Conservation (phyloP, 2,888 invertebrate species). For the Drosophila subquinaria region DNA sequence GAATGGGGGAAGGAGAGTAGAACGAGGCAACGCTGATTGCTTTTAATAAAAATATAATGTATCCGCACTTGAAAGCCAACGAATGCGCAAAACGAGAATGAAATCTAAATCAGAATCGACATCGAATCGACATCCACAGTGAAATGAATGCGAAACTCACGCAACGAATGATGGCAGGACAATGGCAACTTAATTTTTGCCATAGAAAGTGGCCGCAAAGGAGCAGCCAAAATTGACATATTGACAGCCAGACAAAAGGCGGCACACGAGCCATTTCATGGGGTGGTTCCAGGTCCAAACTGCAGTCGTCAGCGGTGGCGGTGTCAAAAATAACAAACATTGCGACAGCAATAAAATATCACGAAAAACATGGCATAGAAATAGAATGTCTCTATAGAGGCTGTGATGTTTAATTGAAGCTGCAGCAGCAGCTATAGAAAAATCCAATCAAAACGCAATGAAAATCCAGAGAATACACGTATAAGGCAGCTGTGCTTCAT, state of each 20-base stretch:
- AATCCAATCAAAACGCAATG: constrained; percentile 80
- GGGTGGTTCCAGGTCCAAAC: constrained; percentile 51
- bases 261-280: constrained; percentile 27
- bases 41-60: constrained; percentile 82
- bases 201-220: constrained; percentile 70
- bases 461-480: constrained; percentile 46
- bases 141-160: constrained; percentile 58
- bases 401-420: constrained; percentile 70
- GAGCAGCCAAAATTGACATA: constrained; percentile 75
- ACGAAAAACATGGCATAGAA: constrained; percentile 26
- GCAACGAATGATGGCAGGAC: constrained; percentile 55
- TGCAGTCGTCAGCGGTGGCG: constrained; percentile 59
- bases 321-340: constrained; percentile 78
- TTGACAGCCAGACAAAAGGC: constrained; percentile 77
- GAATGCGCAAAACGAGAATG: constrained; percentile 39
- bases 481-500: constrained; percentile 45
- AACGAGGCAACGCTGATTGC: constrained; percentile 66
- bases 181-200: constrained; percentile 77
- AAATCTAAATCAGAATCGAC: constrained; percentile 43
- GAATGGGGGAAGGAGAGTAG: constrained; percentile 3
- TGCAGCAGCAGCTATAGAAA: constrained; percentile 69
- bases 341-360: constrained; percentile 78
- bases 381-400: constrained; percentile 16
- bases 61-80: constrained; percentile 60
- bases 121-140: constrained; percentile 48